phyloP scores from a whole-genome alignment of 2,888 invertebrate genomes.

The Nomada ruficornis region DNA sequence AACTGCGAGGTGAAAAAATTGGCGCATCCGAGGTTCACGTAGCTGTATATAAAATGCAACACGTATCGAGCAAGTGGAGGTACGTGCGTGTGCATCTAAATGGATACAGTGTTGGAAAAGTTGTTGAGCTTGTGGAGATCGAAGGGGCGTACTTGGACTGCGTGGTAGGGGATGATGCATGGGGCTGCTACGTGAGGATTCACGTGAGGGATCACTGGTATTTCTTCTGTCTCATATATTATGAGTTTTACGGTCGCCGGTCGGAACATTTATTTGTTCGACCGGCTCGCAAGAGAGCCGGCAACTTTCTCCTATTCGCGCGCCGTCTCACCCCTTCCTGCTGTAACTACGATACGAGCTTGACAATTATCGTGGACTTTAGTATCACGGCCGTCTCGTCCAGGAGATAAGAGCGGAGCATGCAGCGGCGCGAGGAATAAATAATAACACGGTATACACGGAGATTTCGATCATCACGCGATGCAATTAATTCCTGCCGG shows the following conservation, averaged over 20 bases:
- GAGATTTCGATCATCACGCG: slow-evolving; percentile 61
- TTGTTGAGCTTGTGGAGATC: slow-evolving; percentile 67
- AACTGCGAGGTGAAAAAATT: slow-evolving; percentile 38
- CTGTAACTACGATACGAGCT: slow-evolving; percentile 38
- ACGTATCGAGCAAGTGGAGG: slow-evolving; percentile 33
- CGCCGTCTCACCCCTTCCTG: neutral
- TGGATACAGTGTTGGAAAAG: slow-evolving; percentile 65
- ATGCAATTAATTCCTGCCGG: slow-evolving; percentile 52
- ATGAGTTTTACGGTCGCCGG: slow-evolving; percentile 79
- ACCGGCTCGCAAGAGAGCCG: slow-evolving; percentile 72
- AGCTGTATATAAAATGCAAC: slow-evolving; percentile 62
- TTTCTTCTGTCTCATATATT: slow-evolving; percentile 80
- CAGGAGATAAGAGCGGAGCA: slow-evolving; percentile 56
- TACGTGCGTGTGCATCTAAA: slow-evolving; percentile 57
- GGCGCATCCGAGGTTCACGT: slow-evolving; percentile 37
- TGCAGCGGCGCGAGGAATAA: slow-evolving; percentile 46
- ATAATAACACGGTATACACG: slow-evolving; percentile 53
- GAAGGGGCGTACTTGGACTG: slow-evolving; percentile 58
- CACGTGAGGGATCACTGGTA: slow-evolving; percentile 77
- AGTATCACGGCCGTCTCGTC: slow-evolving; percentile 56
- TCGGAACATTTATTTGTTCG: slow-evolving; percentile 79
- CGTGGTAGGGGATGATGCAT: slow-evolving; percentile 72
- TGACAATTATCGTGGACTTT: slow-evolving; percentile 63
- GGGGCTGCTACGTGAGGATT: slow-evolving; percentile 76
- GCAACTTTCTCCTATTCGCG: slow-evolving; percentile 43